Evolutionary conservation across 1,140 invertebrate species (phyloP).

Genomic region (Macrobrachium nipponense): DNA sequence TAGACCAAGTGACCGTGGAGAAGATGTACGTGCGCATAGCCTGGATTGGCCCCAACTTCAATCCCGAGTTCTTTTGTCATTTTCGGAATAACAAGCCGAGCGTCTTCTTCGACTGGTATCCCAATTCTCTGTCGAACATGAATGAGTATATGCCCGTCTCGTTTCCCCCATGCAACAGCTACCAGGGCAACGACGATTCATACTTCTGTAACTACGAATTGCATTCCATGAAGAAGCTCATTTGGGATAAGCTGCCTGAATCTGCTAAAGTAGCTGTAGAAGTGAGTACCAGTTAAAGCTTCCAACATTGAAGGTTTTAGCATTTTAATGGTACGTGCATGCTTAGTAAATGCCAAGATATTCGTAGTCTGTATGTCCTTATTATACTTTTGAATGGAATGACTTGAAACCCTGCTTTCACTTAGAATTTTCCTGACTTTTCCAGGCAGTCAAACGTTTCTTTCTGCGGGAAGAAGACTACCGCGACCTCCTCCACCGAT

Average conservation of each 20-base stretch:
- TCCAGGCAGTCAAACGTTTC: constrained; percentile 73
- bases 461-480: constrained; percentile 73
- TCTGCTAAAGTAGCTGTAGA: constrained; percentile 65
- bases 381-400: no score
- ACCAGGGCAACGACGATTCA: constrained; percentile 62
- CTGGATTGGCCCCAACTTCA: constrained; percentile 76
- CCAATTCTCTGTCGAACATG: constrained; percentile 72
- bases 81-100: constrained; percentile 69
- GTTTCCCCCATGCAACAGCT: constrained; percentile 71
- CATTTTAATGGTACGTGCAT: no score
- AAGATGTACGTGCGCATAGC: constrained; percentile 74
- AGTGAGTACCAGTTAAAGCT: constrained; percentile 12
- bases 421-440: constrained; percentile 66
- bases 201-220: constrained; percentile 54
- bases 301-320: no score
- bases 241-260: constrained; percentile 73
- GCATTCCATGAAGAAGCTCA: constrained; percentile 75
- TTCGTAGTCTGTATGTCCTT: no score
- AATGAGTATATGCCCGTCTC: constrained; percentile 69
- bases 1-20: constrained; percentile 72
- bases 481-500: constrained; percentile 72
- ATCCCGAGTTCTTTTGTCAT: constrained; percentile 69
- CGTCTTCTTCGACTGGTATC: constrained; percentile 78
- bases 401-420: no score
- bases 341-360: no score